A percentile compares a stretch with the other conserved stretches of the same genome.
Evolutionary conservation across 2,888 invertebrate species (phyloP).

Genomic region (Sipha maydis): DNA sequence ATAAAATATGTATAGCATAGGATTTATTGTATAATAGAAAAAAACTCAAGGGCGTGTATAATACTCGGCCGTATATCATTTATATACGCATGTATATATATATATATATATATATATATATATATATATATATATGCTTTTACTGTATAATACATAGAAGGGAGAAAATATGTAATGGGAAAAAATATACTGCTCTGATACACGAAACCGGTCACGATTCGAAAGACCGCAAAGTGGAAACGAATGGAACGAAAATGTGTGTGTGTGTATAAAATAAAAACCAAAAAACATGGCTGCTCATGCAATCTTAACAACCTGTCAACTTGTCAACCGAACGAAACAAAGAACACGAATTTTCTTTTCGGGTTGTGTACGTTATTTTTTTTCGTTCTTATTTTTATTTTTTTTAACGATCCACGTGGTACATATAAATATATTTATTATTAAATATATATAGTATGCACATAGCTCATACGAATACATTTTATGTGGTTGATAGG

Average conservation of each 20-base stretch:
- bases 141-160: not conserved
- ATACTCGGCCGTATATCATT: not conserved
- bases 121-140: not conserved
- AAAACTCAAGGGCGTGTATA: conserved; percentile 32
- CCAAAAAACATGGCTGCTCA: conserved; percentile 41
- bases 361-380: not conserved
- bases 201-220: conserved; percentile 52
- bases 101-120: not conserved
- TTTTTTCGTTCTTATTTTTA: conserved; percentile 21
- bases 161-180: conserved; percentile 10
- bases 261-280: conserved; percentile 19
- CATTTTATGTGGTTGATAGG: not conserved
- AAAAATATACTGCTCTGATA: not conserved
- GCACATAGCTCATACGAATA: not conserved
- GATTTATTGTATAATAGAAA: conserved; percentile 12
- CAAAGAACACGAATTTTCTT: conserved; percentile 43
- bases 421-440: not conserved
- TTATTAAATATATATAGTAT: not conserved
- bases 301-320: conserved; percentile 47
- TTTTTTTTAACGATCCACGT: conserved; percentile 34
- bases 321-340: conserved; percentile 54
- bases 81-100: not conserved
- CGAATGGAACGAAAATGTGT: conserved; percentile 4
- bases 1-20: not conserved
- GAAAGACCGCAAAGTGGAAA: conserved; percentile 33